These are phyloP conservation scores for Neopelma chrysocephalum DNA, from an alignment of 2,797 vertebrate genomes.

Conservation along the genomic window DNA sequence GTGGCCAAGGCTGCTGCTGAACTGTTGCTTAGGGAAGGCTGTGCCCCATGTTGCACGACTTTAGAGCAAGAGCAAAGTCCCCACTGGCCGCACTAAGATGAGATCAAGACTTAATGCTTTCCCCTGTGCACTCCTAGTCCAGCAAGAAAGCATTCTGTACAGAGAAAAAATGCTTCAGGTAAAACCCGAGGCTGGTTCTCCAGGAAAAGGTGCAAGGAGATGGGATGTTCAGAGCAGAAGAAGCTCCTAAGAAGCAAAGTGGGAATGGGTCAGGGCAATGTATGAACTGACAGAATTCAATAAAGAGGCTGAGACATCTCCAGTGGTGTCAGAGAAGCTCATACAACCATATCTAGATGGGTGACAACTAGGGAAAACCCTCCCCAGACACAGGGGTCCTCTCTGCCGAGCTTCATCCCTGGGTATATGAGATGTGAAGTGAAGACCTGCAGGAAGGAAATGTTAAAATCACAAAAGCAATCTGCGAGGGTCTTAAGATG, in stretches of 20 bases:
- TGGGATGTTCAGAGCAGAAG: not conserved
- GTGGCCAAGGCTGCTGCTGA: not conserved
- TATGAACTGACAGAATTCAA: not conserved
- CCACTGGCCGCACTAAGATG: not conserved
- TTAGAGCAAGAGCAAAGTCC: not conserved
- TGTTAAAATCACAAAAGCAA: not conserved
- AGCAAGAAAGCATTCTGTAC: not conserved
- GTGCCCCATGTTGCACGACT: not conserved
- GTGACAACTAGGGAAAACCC: not conserved
- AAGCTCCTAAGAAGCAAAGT: not conserved
- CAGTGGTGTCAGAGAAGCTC: not conserved
- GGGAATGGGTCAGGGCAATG: not conserved
- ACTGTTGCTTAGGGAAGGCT: not conserved
- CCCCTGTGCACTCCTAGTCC: not conserved
- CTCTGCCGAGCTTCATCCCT: not conserved
- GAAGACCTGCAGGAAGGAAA: not conserved
- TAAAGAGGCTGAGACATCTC: not conserved
- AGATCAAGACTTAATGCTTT: not conserved
- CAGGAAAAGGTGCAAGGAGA: not conserved
- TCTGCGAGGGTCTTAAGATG: not conserved
- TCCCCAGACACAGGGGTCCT: not conserved
- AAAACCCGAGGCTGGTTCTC: not conserved
- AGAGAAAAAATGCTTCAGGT: not conserved
- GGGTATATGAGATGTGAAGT: not conserved
- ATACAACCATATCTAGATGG: not conserved